Evolutionary conservation across 1,140 invertebrate species (phyloP), one percentile per base, ranked within the genome.

Genomic region (Heterodera schachtii): DNA sequence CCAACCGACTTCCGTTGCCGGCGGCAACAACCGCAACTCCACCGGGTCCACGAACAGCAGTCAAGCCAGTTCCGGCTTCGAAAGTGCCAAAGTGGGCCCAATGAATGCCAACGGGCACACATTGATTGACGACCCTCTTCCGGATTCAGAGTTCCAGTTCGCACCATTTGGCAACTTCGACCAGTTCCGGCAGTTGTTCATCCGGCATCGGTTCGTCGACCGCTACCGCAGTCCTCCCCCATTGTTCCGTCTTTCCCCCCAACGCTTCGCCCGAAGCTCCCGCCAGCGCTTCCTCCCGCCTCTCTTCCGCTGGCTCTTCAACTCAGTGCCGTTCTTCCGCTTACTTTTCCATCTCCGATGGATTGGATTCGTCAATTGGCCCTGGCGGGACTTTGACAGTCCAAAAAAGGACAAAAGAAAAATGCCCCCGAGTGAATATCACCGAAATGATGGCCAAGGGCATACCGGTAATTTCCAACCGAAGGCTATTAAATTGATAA

Each of bases 401-500:
- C 11, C 64, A 76, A 41, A 57, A 80, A 47, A 67, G 44, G 11
- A 44, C 75, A 4, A 70, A 76, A 81, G 80, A 19, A 57, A 43
- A 21, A 66, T 80, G 60, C 74, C 43, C 47, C 44, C 84, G 83
- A n/a, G 79, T 85, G n/a, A 87, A 86, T 60, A 92, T 93, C 81
- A 90, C 90, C 4, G 92, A 93, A 85, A 92, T 93, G 84, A 90
- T 93, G 78, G 89, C 92, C 79, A 90, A 91, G 79, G 93, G 93
- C 31, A 88, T 93, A 75, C 90, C 92, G 47, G 92, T 92, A 87
- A 90, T 91, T 90, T 31, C 31, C 31, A 31, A 31, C 31, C 31
- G 31, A 31, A 31, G 0, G 31, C 31, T 31, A 1, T 31, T 47
- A 16, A 52, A 49, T 66, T 19, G 69, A 71, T 9, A 60, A 44